Percentiles rank a stretch among this genome's conserved stretches.
Conservation (phyloP, 2,797 vertebrate genomes). For the Serranus cabrilla region DNA sequence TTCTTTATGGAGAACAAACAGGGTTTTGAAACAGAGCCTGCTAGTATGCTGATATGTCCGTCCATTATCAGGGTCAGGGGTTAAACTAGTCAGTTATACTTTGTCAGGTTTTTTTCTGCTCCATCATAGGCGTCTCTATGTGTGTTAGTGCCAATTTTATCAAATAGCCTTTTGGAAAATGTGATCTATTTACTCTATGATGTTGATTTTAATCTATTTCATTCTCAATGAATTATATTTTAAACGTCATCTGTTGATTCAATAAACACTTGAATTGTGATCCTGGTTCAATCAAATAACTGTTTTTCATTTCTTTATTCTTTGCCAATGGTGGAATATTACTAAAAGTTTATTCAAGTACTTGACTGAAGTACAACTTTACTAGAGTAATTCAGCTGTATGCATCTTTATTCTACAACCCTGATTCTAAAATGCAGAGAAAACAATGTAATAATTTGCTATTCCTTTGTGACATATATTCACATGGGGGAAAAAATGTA, state of each 20-base stretch:
- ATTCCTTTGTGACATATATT: no score
- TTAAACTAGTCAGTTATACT: constrained; percentile 25
- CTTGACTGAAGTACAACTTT: no score
- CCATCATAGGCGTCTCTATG: constrained; percentile 11
- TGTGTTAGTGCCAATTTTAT: constrained; percentile 61
- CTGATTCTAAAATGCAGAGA: no score
- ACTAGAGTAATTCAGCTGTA: no score
- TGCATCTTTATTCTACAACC: no score
- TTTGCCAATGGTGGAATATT: background rate
- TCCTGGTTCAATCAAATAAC: background rate
- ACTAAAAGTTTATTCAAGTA: no score
- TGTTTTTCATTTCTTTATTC: background rate
- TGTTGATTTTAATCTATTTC: constrained; percentile 30
- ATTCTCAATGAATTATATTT: constrained; percentile 22
- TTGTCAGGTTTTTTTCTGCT: constrained; percentile 13
- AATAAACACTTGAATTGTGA: constrained; percentile 68
- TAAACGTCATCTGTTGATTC: constrained; percentile 27
- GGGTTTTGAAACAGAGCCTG: constrained; percentile 34
- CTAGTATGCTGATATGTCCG: constrained; percentile 17
- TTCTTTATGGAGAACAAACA: constrained; percentile 39
- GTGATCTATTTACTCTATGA: constrained; percentile 12
- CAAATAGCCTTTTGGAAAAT: constrained; percentile 7
- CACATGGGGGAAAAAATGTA: no score
- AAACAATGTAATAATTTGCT: no score
- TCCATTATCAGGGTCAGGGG: constrained; percentile 38